Base-by-base conservation (phyloP, 2,113 vertebrate genomes). In the Nesoenas mayeri region DNA sequence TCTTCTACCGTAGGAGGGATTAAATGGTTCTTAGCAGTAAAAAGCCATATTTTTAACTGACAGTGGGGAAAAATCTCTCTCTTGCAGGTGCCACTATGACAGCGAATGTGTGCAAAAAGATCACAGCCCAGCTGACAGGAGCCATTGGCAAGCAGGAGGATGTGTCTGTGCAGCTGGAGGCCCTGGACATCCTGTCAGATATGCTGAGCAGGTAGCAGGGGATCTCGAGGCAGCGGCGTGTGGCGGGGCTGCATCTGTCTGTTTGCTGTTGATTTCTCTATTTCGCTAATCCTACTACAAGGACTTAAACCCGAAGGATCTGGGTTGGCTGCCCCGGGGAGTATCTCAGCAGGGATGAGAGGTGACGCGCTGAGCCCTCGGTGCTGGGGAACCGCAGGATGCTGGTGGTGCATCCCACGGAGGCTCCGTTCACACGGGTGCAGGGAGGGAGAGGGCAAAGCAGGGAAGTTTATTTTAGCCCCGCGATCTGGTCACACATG, bases 101-200 rank as follows among this genome's bases (percentile, higher is more conserved):
- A n/a, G 96, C 97, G 75, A 98, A 95, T 0, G 98, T 99, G 62
- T 99, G 99, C 93, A 98, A 98, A 94, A 99, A 99, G 96, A 99
- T 99, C 93, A 99, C 99, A 3, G 98, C 98, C 32, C 99, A 99
- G 97, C 98, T 99, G 96, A 99, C 99, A 9, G 98, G 98, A 57
- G 99, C 99, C 38, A 97, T 99, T 80, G 98, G 98, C 71, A 99
- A 99, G 96, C 99, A 99, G 79, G 99, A 99, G 21, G 99, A 99
- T 12, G 99, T 99, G 54, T 99, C 99, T 0, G 97, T 99, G 54
- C 99, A 99, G 97, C 86, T 99, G 70, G 99, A 99, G 95, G 99
- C 99, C n/a, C 98, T 99, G 95, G 99, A 99, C 97, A 99, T 99
- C 96, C 98, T 99, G 94, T 99, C 99, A 3, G 99, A 99, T 96